A percentile compares a stretch with the other conserved stretches of the same genome.
These are phyloP conservation scores for Neosalanx taihuensis DNA, from an alignment of 2,797 vertebrate species.

Conservation along the genomic window DNA sequence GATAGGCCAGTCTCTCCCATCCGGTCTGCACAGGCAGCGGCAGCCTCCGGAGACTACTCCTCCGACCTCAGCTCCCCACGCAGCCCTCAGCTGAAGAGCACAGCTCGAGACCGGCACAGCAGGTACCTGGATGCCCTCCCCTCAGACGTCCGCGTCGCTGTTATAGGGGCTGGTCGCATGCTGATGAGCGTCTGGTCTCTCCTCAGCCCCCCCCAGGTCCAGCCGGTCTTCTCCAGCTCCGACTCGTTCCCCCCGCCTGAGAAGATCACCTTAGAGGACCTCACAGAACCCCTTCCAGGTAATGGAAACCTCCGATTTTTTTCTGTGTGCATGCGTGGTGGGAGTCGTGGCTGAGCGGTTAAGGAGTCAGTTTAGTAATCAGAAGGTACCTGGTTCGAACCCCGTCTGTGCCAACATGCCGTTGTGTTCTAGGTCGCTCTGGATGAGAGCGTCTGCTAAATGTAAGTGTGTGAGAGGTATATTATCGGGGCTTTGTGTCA, in stretches of 20 bases:
- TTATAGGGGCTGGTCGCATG: constrained; percentile 9
- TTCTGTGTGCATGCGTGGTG: no score
- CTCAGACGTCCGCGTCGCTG: neutral
- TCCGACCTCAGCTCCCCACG: constrained; percentile 57
- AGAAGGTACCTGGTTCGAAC: no score
- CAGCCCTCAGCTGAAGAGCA: constrained; percentile 72
- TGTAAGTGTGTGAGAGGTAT: neutral
- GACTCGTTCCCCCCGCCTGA: constrained; percentile 73
- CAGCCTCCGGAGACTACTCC: constrained; percentile 46
- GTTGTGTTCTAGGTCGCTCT: no score
- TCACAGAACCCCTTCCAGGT: constrained; percentile 65
- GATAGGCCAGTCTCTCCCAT: constrained; percentile 48
- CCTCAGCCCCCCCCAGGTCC: constrained; percentile 54
- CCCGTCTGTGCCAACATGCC: no score
- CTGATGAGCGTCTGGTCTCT: constrained; percentile 23
- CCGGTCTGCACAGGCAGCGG: constrained; percentile 25
- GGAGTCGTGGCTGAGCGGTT: no score
- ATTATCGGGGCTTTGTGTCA: neutral
- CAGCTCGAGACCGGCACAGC: constrained; percentile 50
- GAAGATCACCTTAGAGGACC: constrained; percentile 72
- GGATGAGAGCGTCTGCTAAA: no score
- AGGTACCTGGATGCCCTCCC: constrained; percentile 57
- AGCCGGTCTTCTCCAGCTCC: constrained; percentile 57
- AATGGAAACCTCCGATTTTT: neutral
- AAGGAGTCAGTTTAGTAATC: no score